phyloP scores from a whole-genome alignment of 2,113 vertebrate genomes.

The Sylvia atricapilla region DNA sequence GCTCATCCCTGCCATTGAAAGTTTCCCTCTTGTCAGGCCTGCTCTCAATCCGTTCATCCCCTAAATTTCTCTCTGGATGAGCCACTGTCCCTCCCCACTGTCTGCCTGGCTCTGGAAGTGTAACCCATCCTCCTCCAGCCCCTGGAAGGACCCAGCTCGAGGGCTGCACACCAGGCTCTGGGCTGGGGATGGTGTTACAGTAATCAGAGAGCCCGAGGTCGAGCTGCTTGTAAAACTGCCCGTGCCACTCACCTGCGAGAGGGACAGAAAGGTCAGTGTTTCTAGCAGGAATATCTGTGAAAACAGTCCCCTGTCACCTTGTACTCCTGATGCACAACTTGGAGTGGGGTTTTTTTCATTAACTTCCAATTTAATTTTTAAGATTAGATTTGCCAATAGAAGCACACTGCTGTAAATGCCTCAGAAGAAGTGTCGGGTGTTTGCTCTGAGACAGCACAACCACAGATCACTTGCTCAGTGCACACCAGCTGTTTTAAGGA shows the following conservation, averaged over 20 bases:
- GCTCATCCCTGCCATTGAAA: not conserved
- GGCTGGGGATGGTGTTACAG: conserved; percentile 39
- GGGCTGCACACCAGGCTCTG: not conserved
- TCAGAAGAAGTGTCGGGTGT: not conserved
- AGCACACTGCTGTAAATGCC: not conserved
- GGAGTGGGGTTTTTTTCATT: not conserved
- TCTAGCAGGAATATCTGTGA: not conserved
- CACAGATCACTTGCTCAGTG: not conserved
- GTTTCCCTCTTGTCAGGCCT: not conserved
- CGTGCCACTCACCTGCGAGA: rapidly evolving
- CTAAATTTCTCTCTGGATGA: not conserved
- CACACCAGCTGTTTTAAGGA: not conserved
- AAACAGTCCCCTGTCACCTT: not conserved
- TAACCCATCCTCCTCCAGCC: conserved; percentile 7
- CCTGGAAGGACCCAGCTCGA: not conserved
- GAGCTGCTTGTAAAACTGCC: not conserved
- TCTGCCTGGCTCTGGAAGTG: not conserved
- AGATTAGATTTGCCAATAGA: not conserved
- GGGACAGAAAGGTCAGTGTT: not conserved
- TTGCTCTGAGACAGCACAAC: not conserved
- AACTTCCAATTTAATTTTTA: not conserved
- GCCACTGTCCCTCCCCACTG: not conserved
- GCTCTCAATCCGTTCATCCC: not conserved
- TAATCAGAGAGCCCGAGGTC: not conserved
- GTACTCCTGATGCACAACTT: not conserved